These are phyloP conservation scores for Hydrocynus forskahlii DNA, from an alignment of 2,797 vertebrate genomes.

Conservation along the genomic window DNA sequence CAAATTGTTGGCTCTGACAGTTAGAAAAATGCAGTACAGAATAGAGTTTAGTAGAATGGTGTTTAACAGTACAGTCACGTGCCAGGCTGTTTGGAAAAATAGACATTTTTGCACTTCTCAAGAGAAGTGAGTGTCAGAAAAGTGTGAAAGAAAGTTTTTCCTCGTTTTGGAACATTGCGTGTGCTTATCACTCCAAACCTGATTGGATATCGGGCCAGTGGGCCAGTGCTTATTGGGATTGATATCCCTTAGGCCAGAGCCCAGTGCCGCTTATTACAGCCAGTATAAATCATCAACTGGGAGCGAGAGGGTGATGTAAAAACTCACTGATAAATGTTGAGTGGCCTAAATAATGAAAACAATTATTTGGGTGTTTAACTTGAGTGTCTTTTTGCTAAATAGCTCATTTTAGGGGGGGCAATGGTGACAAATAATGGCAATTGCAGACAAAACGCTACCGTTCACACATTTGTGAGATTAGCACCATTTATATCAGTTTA, in stretches of 20 bases:
- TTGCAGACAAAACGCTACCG: constrained; percentile 72
- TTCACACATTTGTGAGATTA: constrained; percentile 78
- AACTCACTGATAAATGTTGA: constrained; percentile 71
- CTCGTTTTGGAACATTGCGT: constrained; percentile 65
- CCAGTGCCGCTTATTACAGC: constrained; percentile 63
- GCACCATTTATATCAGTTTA: constrained; percentile 84
- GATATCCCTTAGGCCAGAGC: constrained; percentile 68
- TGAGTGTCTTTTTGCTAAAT: constrained; percentile 66
- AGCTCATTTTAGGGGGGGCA: constrained; percentile 64
- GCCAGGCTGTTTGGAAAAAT: background rate
- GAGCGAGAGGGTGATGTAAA: constrained; percentile 67
- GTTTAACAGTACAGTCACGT: too few species aligned
- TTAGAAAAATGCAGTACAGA: too few species aligned
- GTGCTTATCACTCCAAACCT: constrained; percentile 65
- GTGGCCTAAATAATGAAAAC: constrained; percentile 74
- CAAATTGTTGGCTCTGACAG: too few species aligned
- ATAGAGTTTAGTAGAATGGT: too few species aligned
- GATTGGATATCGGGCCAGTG: constrained; percentile 70
- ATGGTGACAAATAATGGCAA: constrained; percentile 81
- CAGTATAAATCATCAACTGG: constrained; percentile 73
- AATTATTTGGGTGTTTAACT: constrained; percentile 81
- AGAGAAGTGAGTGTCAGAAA: background rate
- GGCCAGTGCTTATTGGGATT: constrained; percentile 77
- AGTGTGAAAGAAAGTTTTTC: background rate
- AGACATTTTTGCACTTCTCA: background rate